A percentile compares a stretch with the other conserved stretches of the same genome.
phyloP scores from a whole-genome alignment of 2,113 vertebrate species.

The Tamias sibiricus region DNA sequence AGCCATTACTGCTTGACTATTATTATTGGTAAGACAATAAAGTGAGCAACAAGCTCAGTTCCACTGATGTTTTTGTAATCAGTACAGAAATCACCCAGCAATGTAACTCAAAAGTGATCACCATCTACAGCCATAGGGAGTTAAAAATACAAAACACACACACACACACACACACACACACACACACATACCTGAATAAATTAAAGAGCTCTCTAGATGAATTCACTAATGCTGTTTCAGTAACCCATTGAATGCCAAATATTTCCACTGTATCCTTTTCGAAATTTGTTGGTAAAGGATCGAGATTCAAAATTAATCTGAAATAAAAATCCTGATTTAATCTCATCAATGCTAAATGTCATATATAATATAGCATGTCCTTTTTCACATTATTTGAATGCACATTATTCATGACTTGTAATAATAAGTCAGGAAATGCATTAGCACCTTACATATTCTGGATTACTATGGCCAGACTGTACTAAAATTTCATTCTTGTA shows the following conservation, averaged over 20 bases:
- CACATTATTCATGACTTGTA: not conserved
- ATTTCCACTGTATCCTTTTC: slow-evolving; percentile 93
- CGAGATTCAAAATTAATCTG: slow-evolving; percentile 93
- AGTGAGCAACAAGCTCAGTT: not conserved
- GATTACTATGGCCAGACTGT: not conserved
- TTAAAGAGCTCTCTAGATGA: slow-evolving; percentile 94
- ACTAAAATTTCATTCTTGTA: not conserved
- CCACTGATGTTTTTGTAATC: not conserved
- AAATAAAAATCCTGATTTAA: slow-evolving; percentile 77
- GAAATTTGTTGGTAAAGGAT: slow-evolving; percentile 94
- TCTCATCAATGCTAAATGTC: not conserved
- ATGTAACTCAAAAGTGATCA: slow-evolving; percentile 12
- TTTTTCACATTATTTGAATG: not conserved
- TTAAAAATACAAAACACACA: not conserved
- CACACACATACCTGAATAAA: slow-evolving; percentile 91
- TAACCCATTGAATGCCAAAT: slow-evolving; percentile 96
- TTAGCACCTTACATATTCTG: not conserved
- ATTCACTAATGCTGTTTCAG: slow-evolving; percentile 94
- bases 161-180: not conserved
- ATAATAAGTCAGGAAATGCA: not conserved
- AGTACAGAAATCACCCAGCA: slow-evolving; percentile 1
- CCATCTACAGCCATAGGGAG: not conserved
- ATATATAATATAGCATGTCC: not conserved
- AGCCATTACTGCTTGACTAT: not conserved
- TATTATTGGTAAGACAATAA: slow-evolving; percentile 7